Evolutionary conservation across 2,888 invertebrate genomes (phyloP), one percentile per base, ranked within the genome.

Genomic region (Colletes collaris): DNA sequence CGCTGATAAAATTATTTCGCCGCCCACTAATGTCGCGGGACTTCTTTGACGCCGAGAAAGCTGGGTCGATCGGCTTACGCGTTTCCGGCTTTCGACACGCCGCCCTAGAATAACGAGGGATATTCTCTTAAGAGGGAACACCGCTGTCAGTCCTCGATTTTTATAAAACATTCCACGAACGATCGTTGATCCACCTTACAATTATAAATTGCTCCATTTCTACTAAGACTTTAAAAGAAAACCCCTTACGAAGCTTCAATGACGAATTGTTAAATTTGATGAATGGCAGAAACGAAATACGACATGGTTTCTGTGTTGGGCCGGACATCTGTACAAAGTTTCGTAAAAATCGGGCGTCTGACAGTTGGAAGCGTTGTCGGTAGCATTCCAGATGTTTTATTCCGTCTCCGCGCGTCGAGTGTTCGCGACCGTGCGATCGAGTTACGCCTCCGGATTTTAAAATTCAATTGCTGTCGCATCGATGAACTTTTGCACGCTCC

Each of bases 1-100:
- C 49, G n/a, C 6, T 16, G n/a, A 35, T 37, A 19, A 44, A 44
- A 16, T 46, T 11, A 46, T 46, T 7, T 40, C 40, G 40, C 40
- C 16, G 59, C 6, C 59, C 16, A 10, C 44, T 46, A 46, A 46
- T 7, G 7, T 6, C 2, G 10, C 44, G 19, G 40, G 13, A 46
- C 40, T 68, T 35, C 35, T 55, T 74, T 35, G n/a, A 37, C 46
- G n/a, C 60, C 16, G n/a, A 16, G 37, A 67, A 37, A 55, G 53
- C 37, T 49, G n/a, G n/a, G 10, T 4, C 16, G n/a, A 35, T 11
- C 46, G 16, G 6, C 49, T 46, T 60, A 65, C 76, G 76, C 13
- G 49, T 76, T 75, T 53, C 59, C 64, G 46, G 56, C 6, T 44
- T 13, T 11, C 19, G 8, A 50, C 44, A 37, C 40, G 46, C 7